phyloP scores from a whole-genome alignment of 2,797 vertebrate species.

The Ctenopoma multispine region DNA sequence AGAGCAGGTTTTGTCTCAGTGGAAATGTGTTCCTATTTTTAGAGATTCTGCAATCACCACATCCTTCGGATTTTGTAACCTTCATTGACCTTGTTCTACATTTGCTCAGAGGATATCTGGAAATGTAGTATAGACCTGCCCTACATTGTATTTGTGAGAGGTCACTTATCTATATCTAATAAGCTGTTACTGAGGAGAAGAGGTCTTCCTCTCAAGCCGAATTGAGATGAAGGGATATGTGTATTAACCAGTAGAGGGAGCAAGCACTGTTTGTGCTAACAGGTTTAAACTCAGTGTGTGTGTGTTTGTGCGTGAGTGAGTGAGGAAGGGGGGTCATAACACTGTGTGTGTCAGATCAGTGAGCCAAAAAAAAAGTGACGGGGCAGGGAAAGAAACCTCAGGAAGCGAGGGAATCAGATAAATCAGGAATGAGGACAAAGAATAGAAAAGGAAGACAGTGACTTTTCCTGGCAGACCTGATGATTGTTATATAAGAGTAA shows the following conservation, averaged over 20 bases:
- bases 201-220: conserved; percentile 14
- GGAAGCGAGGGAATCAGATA: conserved; percentile 34
- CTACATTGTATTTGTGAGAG: not conserved
- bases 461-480: conserved; percentile 28
- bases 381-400: conserved; percentile 41
- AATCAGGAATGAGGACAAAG: conserved; percentile 34
- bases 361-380: conserved; percentile 32
- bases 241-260: conserved; percentile 77
- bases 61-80: conserved; percentile 7
- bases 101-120: not conserved
- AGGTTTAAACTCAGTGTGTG: conserved; percentile 4
- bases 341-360: conserved; percentile 52
- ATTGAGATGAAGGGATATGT: conserved; percentile 31
- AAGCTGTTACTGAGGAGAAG: not conserved
- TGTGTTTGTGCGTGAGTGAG: conserved; percentile 4
- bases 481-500: conserved; percentile 50
- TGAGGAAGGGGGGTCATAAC: not conserved
- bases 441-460: conserved; percentile 20
- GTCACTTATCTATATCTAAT: not conserved
- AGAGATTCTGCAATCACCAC: conserved; percentile 15
- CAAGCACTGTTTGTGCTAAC: conserved; percentile 47
- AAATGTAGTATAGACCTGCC: not conserved
- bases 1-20: conserved; percentile 6
- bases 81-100: conserved; percentile 31
- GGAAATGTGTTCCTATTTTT: conserved; percentile 47